Evolutionary conservation across 2,113 vertebrate genomes (phyloP).

Genomic region (Crotalus tigris): DNA sequence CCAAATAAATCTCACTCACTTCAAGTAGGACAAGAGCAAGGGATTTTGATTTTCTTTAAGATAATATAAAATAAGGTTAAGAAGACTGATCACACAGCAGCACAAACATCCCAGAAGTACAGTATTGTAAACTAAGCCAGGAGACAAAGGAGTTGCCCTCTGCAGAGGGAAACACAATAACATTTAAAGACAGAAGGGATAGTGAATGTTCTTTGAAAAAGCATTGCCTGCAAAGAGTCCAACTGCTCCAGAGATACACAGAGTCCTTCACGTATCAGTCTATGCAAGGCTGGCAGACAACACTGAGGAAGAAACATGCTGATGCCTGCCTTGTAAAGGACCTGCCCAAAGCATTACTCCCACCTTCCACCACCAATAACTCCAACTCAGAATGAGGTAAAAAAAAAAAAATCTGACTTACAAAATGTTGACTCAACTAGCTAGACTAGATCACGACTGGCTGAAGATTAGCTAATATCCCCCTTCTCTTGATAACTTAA

Average conservation of each 20-base stretch:
- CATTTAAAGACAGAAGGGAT: not conserved
- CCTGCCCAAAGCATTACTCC: not conserved
- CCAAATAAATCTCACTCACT: not conserved
- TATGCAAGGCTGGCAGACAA: not conserved
- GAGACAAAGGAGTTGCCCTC: not conserved
- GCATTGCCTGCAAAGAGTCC: not conserved
- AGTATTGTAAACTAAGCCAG: not conserved
- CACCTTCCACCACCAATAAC: not conserved
- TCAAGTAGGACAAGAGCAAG: not conserved
- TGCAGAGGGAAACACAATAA: not conserved
- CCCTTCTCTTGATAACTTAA: not conserved
- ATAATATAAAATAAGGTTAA: not conserved
- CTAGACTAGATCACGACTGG: not conserved
- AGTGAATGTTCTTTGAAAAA: not conserved
- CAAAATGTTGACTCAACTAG: not conserved
- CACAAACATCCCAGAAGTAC: not conserved
- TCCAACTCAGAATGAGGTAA: not conserved
- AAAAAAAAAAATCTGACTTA: not conserved
- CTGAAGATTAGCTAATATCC: not conserved
- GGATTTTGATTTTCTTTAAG: not conserved
- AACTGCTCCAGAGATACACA: not conserved
- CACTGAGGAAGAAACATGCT: not conserved
- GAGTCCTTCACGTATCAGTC: not conserved
- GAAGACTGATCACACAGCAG: not conserved
- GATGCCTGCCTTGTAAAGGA: not conserved